Percentiles rank a stretch among this genome's conserved stretches.
Evolutionary conservation across 2,113 vertebrate species (phyloP).

Genomic region (Polypterus bichir): DNA sequence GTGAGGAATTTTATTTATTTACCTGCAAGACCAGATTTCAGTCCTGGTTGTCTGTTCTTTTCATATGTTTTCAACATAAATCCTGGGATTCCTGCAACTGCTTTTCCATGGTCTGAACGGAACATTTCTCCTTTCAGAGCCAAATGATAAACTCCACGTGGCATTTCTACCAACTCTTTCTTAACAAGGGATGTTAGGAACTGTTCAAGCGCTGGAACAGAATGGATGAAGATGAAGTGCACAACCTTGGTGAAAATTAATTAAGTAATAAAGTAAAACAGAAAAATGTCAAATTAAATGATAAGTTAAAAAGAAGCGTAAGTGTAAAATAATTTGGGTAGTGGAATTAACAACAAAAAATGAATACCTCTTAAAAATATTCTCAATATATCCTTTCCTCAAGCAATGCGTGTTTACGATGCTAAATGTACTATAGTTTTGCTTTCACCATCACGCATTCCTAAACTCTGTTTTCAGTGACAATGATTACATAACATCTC

Average conservation of each 20-base stretch:
- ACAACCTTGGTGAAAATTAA: conserved; percentile 5
- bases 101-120: conserved; percentile 71
- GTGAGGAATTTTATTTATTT: background rate
- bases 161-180: conserved; percentile 86
- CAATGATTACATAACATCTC: no score
- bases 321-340: no score
- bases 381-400: no score
- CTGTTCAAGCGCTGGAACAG: conserved; percentile 62
- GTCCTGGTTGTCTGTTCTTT: conserved; percentile 85
- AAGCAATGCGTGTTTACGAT: no score
- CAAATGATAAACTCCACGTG: conserved; percentile 79
- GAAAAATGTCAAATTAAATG: conserved; percentile 6
- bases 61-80: conserved; percentile 88
- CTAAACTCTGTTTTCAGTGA: no score
- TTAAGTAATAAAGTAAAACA: background rate
- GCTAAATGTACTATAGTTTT: no score
- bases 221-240: background rate
- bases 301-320: no score
- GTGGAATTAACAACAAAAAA: no score
- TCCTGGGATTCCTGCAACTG: conserved; percentile 64
- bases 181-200: conserved; percentile 74
- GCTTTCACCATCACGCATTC: no score
- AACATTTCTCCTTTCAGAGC: conserved; percentile 55
- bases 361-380: no score
- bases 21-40: conserved; percentile 89